Conservation (phyloP, 2,797 vertebrate genomes). For the Labeo calbasu region DNA sequence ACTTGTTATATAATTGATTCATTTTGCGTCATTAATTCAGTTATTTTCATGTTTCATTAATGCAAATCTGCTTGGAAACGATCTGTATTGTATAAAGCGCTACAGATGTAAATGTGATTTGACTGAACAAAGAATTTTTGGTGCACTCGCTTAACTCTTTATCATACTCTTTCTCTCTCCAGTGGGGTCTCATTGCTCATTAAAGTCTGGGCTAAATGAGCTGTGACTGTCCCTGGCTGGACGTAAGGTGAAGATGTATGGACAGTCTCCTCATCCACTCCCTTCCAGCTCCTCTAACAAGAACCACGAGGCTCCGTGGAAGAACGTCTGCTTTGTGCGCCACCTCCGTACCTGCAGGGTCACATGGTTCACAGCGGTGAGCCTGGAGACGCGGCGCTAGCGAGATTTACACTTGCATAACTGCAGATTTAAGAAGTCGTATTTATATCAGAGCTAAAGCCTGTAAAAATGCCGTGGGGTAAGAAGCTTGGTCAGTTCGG, state of each 20-base stretch:
- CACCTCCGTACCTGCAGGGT: constrained; percentile 30
- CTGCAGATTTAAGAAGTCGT: constrained; percentile 65
- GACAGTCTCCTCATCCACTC: constrained; percentile 50
- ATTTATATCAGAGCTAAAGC: constrained; percentile 68
- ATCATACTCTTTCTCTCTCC: background rate
- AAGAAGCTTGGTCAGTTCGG: constrained; percentile 62
- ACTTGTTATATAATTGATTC: background rate
- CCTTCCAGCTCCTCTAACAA: background rate
- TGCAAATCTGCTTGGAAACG: background rate
- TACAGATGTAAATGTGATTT: background rate
- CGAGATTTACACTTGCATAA: constrained; percentile 71
- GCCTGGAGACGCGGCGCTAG: constrained; percentile 62
- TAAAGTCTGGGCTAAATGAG: constrained; percentile 70
- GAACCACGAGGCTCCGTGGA: constrained; percentile 46
- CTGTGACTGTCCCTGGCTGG: constrained; percentile 65
- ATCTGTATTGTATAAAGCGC: too few species aligned
- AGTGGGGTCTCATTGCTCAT: constrained; percentile 66
- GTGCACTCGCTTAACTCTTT: background rate
- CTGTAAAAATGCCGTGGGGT: constrained; percentile 58
- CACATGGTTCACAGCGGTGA: constrained; percentile 56
- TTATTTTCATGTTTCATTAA: background rate
- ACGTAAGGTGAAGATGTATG: constrained; percentile 60
- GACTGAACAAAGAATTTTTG: background rate
- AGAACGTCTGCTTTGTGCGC: constrained; percentile 59
- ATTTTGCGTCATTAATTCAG: background rate